These are phyloP conservation scores for Azemiops feae DNA, from an alignment of 2,113 vertebrate species.

Conservation along the genomic window DNA sequence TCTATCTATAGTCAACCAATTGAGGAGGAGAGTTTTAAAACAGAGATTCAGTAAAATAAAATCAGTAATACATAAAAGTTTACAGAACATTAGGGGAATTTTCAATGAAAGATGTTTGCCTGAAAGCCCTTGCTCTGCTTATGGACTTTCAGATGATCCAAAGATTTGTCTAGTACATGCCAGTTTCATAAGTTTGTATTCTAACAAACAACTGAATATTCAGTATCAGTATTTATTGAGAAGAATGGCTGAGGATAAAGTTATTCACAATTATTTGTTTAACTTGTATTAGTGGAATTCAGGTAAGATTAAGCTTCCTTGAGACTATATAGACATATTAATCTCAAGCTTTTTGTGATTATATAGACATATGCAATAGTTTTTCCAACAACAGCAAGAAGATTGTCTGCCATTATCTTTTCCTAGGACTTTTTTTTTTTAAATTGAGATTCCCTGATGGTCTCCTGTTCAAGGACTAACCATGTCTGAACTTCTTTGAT, in stretches of 20 bases:
- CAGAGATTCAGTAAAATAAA: neutral
- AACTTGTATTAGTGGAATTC: neutral
- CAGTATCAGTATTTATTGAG: neutral
- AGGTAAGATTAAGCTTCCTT: no score
- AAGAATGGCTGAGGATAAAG: neutral
- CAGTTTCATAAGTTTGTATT: neutral
- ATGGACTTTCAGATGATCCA: neutral
- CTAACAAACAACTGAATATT: neutral
- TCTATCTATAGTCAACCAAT: neutral
- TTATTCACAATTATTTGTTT: neutral
- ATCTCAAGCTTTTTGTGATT: no score
- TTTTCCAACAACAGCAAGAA: neutral
- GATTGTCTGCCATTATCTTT: neutral
- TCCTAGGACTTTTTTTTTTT: neutral
- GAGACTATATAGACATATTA: neutral
- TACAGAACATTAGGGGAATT: neutral
- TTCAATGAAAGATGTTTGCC: neutral
- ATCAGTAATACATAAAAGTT: neutral
- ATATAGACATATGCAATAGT: neutral
- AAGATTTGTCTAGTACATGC: neutral
- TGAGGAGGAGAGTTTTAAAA: neutral
- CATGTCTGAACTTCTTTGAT: neutral
- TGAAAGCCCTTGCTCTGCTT: neutral
- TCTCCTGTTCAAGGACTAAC: neutral
- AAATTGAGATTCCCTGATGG: neutral